phyloP scores from a whole-genome alignment of 2,113 vertebrate species.

The Myotis davidii region DNA sequence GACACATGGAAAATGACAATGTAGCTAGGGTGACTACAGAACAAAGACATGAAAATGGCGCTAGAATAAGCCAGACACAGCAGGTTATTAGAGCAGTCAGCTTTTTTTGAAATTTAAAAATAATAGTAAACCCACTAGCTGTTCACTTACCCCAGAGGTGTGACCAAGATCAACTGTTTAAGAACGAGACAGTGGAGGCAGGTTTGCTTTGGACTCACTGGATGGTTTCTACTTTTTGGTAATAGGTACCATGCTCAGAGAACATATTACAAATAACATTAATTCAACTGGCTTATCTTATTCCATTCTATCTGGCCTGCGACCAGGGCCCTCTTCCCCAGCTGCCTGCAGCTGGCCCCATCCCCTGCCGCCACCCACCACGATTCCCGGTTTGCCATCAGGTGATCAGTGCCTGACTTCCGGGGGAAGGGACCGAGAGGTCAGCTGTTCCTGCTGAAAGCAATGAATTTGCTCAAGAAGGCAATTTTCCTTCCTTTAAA shows the following conservation, averaged over 20 bases:
- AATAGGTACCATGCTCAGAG: neutral
- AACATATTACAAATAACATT: constrained; percentile 48
- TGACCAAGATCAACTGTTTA: neutral
- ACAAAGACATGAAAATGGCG: neutral
- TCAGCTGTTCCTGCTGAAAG: too few species aligned
- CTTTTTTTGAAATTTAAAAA: constrained; percentile 23
- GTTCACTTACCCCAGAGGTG: neutral
- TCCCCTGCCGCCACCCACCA: too few species aligned
- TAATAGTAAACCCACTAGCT: neutral
- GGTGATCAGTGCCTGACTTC: too few species aligned
- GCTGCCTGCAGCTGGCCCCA: too few species aligned
- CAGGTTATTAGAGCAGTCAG: neutral
- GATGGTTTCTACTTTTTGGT: neutral
- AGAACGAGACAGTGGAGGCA: neutral
- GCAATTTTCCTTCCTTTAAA: constrained; percentile 49
- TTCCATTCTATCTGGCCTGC: neutral
- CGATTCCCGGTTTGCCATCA: too few species aligned
- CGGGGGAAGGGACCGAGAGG: too few species aligned
- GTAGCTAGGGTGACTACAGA: neutral
- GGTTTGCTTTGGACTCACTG: constrained; percentile 28
- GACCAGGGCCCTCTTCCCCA: too few species aligned
- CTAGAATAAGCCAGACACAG: neutral
- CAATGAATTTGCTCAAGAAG: constrained; percentile 34
- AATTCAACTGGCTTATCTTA: neutral
- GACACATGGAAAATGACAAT: constrained; percentile 3